These are phyloP conservation scores for Distichodus sexfasciatus DNA, from an alignment of 2,797 vertebrate species.

Conservation along the genomic window DNA sequence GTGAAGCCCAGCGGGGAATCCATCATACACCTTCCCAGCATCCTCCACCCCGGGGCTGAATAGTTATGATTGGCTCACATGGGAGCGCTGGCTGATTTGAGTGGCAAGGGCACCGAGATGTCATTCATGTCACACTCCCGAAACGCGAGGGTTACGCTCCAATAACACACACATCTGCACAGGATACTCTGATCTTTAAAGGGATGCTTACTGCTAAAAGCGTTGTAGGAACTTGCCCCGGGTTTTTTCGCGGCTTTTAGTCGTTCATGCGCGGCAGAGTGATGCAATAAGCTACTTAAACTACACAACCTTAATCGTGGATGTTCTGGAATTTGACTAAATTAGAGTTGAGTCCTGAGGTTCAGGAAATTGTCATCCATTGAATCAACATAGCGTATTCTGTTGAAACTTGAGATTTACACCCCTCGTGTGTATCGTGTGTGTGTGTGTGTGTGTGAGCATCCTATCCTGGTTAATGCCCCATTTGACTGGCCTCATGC, in stretches of 20 bases:
- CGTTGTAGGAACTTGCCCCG: too few species aligned
- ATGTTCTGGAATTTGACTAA: too few species aligned
- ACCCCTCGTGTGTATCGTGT: slow-evolving; percentile 3
- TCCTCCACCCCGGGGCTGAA: background rate
- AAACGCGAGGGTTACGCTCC: background rate
- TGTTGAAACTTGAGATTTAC: too few species aligned
- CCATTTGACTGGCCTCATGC: slow-evolving; percentile 40
- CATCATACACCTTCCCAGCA: background rate
- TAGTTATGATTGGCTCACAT: slow-evolving; percentile 6
- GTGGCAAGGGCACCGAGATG: background rate
- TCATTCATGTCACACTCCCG: slow-evolving; percentile 9
- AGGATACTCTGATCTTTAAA: slow-evolving; percentile 6
- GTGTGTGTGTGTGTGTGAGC: slow-evolving; percentile 10
- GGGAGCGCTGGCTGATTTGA: background rate
- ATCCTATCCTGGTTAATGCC: slow-evolving; percentile 27
- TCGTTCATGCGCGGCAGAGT: too few species aligned
- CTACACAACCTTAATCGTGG: too few species aligned
- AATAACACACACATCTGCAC: background rate
- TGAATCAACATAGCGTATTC: too few species aligned
- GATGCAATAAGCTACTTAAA: too few species aligned
- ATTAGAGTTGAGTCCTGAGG: too few species aligned
- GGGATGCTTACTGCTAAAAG: too few species aligned
- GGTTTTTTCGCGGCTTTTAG: too few species aligned
- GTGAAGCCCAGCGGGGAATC: background rate
- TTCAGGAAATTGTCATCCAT: too few species aligned